Evolutionary conservation across 35 echinoderm and acorn worm genomes (phyloP).

Genomic region (Apostichopus parvimensis): DNA sequence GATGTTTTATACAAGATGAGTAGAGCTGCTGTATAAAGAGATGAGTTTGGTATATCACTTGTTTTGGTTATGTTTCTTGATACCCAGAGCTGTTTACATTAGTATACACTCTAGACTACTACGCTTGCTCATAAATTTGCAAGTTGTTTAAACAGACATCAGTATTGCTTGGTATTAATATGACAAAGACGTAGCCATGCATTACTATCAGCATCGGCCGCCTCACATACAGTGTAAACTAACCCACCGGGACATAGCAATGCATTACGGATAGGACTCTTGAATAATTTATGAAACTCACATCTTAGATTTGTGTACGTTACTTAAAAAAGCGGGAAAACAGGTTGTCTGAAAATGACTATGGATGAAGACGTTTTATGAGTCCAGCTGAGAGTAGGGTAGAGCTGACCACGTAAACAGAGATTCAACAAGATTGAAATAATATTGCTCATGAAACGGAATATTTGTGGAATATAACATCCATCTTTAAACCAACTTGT

Average conservation of each 20-base stretch:
- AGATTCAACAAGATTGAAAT: not conserved
- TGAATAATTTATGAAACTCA: constrained; percentile 39
- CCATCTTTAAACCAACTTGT: no score
- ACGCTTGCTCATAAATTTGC: constrained; percentile 30
- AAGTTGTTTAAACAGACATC: constrained; percentile 29
- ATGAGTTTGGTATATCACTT: not conserved
- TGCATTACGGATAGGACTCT: not conserved
- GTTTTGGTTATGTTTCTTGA: not conserved
- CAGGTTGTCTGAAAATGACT: not conserved
- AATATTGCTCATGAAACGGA: no score
- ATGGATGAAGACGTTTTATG: not conserved
- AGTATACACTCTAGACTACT: constrained; percentile 12
- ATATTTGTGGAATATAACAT: no score
- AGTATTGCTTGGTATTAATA: constrained; percentile 30
- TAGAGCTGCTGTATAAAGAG: not conserved
- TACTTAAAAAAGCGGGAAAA: not conserved
- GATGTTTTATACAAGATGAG: not conserved
- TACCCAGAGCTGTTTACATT: constrained; percentile 35
- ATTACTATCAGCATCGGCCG: not conserved
- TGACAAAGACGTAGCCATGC: not conserved
- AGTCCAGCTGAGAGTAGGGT: not conserved
- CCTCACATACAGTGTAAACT: constrained; percentile 4
- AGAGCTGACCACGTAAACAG: not conserved
- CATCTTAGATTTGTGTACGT: not conserved
- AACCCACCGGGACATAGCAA: not conserved